Percentiles rank a stretch among this genome's conserved stretches.
Conservation (phyloP, 2,113 vertebrate species). For the Notarius lentiginosus region DNA sequence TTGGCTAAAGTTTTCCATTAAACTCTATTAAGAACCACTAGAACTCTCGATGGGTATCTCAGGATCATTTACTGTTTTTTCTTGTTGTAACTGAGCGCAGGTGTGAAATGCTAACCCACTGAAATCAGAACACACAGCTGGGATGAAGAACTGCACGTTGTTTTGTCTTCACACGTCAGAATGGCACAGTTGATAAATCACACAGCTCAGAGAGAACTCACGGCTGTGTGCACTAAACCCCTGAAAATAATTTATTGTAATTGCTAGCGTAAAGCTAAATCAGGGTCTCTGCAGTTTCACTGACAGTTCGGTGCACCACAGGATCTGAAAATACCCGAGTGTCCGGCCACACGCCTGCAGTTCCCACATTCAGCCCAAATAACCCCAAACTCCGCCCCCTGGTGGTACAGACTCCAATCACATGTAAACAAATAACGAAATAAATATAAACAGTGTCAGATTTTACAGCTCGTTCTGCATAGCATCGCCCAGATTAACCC, state of each 20-base stretch:
- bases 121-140: background rate
- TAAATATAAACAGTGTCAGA: background rate
- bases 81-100: background rate
- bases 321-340: background rate
- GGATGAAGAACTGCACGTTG: background rate
- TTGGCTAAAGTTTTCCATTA: background rate
- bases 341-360: background rate
- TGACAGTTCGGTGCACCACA: slow-evolving; percentile 18
- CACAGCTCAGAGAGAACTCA: background rate
- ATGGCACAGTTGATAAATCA: background rate
- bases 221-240: background rate
- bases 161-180: background rate
- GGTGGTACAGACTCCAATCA: background rate
- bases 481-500: background rate
- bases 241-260: slow-evolving; percentile 16
- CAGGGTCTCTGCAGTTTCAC: background rate
- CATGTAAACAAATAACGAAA: background rate
- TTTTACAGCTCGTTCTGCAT: background rate
- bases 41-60: background rate
- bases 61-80: background rate
- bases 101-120: background rate
- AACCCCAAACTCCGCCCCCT: background rate
- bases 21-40: background rate
- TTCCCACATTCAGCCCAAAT: background rate
- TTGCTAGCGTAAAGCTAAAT: slow-evolving; percentile 2